Base-by-base conservation (phyloP, 2,888 invertebrate genomes). In the Zygogramma bicolorata region DNA sequence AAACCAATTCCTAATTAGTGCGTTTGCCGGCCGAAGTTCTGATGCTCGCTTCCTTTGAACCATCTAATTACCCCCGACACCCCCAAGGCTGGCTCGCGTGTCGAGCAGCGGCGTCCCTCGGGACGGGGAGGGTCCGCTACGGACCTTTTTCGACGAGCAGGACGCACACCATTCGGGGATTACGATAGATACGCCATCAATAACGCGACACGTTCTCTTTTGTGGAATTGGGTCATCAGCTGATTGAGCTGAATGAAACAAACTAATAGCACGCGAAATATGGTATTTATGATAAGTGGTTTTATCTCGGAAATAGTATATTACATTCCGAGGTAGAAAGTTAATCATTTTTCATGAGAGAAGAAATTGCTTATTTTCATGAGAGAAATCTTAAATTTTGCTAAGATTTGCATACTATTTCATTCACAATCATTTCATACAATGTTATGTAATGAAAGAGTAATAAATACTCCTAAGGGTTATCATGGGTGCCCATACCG, bases 61-160 rank as follows among this genome's bases (percentile, higher is more conserved):
- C 82, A 79, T 81, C 81, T 84, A 85, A 84, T 84, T 85, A 84
- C 82, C 82, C 81, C 81, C 73, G 83, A 81, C 81, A 83, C 82
- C 83, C 82, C 75, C 76, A 74, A 81, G 82, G 81, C 72, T 71
- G 59, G 58, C 65, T 53, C 59, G 57, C 40, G 53, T 53, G 53
- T 53, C 53, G n/a, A 29, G 15, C 53, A 34, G 38, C 22, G 38
- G n/a, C 34, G 61, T 38, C 61, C 31, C 34, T 18, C 22, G 27
- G 42, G 42, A 42, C 62, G 8, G 22, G 42, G 27, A 5, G 61
- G 38, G 20, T 13, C 61, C 22, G 38, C 34, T n/a, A 15, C 40
- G 27, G 53, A 46, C 18, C 46, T 10, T 18, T 20, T 3, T 46
- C 46, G 20, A 46, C 20, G 46, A 46, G 27, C 4, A 10, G 53